These are phyloP conservation scores for Thumatha senex DNA, from an alignment of 2,888 invertebrate species.

Conservation along the genomic window DNA sequence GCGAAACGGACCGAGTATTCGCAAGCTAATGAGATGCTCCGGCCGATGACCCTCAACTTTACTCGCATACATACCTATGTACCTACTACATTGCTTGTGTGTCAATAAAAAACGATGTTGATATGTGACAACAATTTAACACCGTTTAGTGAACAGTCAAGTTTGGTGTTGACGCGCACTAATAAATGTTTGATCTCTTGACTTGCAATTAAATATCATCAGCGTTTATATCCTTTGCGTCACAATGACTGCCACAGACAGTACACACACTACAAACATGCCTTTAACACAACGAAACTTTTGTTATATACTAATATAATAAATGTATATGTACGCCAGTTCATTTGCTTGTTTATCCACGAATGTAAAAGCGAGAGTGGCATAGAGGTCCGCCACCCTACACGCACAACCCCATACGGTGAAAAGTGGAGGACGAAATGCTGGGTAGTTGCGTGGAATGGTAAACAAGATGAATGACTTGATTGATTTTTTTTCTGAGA, in stretches of 20 bases:
- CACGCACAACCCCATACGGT: too few species aligned
- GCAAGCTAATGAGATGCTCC: constrained; percentile 31
- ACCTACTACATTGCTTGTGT: neutral
- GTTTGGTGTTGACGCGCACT: constrained; percentile 13
- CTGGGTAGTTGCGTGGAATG: too few species aligned
- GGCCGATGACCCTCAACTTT: constrained; percentile 18
- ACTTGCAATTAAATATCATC: constrained; percentile 18
- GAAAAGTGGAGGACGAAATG: too few species aligned
- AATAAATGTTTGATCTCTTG: constrained; percentile 29
- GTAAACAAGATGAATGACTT: too few species aligned
- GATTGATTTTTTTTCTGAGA: too few species aligned
- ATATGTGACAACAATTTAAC: constrained; percentile 8
- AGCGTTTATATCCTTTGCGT: neutral
- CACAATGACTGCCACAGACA: neutral
- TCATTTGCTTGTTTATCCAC: too few species aligned
- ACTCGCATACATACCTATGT: neutral
- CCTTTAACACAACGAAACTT: too few species aligned
- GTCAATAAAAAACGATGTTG: neutral
- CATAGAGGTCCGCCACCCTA: too few species aligned
- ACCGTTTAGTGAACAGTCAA: constrained; percentile 15
- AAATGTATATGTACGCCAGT: too few species aligned
- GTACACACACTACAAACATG: too few species aligned
- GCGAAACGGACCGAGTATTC: constrained; percentile 25
- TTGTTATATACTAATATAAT: too few species aligned
- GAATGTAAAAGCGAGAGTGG: too few species aligned